Base-by-base conservation (phyloP, 2,888 invertebrate species). In the Thyatira batis region DNA sequence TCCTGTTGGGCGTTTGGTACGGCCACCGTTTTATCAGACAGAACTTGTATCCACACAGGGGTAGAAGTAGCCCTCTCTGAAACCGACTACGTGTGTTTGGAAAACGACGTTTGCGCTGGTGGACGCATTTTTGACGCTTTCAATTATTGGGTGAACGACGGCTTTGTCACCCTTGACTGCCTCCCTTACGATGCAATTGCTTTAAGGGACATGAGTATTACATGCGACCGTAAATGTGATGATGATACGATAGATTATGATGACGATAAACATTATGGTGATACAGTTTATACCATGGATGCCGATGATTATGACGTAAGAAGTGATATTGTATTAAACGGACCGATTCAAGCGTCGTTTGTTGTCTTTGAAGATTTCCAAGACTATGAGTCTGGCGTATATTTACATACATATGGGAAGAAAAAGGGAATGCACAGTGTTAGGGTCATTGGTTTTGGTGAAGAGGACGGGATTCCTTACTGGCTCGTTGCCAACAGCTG, bases 1-100 rank as follows among this genome's bases (percentile, higher is more conserved):
- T 96, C 96, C 5, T 97, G 97, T 83, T 97, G 96, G 96, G 96
- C 96, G 0, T 95, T 96, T 80, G 96, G 95, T 20, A 95, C 96
- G 8, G 96, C 95, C 0, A 95, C 95, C 80, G 95, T 96, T 0
- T 96, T 96, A 94, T 95, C 96, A 1, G 97, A 97, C 84, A 90
- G 97, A 51, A 92, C 94, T 20, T 97, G 97, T 80, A 96, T 97
- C 70, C 94, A 94, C 65, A 94, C 95, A 94, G 9, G 95, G 93
- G 2, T 85, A 89, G 17, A 70, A 85, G 0, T 86, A 95, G 67
- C 93, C 94, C 69, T 94, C 94, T 96, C 96, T 0, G 93, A 96
- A 20, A 95, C 96, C 74, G 95, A 97, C 81, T 85, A 97, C 54
- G 95, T 54, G 0, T 96, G 97, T 74, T 95, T 96, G 71, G 82